Base-by-base conservation (phyloP, 2,797 vertebrate species). In the Vireo griseus region DNA sequence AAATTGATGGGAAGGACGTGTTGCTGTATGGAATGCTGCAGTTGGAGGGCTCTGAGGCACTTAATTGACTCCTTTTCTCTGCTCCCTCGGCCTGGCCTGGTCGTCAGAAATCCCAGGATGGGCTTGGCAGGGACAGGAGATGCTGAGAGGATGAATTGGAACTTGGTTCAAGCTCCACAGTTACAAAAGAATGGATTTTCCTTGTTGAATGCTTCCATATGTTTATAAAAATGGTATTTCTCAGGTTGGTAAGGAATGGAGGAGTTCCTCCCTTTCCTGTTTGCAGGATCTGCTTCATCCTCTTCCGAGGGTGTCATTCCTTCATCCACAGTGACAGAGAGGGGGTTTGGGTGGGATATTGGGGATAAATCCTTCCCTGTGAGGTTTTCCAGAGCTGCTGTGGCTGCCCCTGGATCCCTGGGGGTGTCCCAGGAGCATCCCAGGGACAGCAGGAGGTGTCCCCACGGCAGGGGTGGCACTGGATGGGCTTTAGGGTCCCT, bases 91-190 rank as follows among this genome's bases (percentile, higher is more conserved):
- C 58, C 91, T 39, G 78, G 81, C 59, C 14, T 15, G 40, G 92
- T 35, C 1, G 45, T 62, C 35, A 52, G 78, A 33, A 77, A 75
- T 16, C 83, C 84, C 33, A 6, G 72, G 28, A 85, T 1, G 12
- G 80, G 13, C 68, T 66, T 92, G 88, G 92, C 94, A 94, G 84
- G 40, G 63, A 6, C 33, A 16, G 55, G 69, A 29, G 22, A 5
- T 50, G 87, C 35, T 79, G 74, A 51, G 73, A 67, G 72, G 90
- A 59, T 51, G 65, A 90, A 10, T 54, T 54, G 59, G 57, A 90
- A 2, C 86, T 86, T 2, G 4, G 31, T 15, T 50, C 37, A 3
- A 16, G 59, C 83, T 67, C 39, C 86, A 47, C 73, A 79, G 55
- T 35, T 52, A 9, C 6, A 39, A 52, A 67, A 35, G 2, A 47